A percentile compares a stretch with the other conserved stretches of the same genome.
Conservation (phyloP, 2,113 vertebrate species). For the Grammomys dolichurus region DNA sequence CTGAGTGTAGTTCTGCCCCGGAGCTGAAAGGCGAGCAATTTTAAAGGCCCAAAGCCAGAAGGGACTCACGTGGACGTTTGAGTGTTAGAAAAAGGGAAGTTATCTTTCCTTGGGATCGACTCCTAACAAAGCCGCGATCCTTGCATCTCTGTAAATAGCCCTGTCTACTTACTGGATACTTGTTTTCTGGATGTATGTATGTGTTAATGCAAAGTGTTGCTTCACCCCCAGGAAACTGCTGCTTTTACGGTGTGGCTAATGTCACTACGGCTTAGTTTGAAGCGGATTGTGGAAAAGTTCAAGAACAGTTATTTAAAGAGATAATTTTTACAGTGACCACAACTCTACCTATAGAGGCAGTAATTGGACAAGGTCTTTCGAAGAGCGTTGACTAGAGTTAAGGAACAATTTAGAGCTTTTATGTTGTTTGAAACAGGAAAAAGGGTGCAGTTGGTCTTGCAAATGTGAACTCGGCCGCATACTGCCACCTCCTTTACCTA, state of each 20-base stretch:
- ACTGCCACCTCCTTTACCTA: background rate
- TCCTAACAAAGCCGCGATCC: constrained; percentile 71
- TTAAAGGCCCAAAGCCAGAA: background rate
- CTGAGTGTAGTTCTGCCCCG: constrained; percentile 14
- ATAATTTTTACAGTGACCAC: background rate
- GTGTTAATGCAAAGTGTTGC: constrained; percentile 63
- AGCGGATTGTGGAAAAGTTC: background rate
- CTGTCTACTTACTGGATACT: constrained; percentile 64
- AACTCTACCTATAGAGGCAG: background rate
- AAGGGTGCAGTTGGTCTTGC: background rate
- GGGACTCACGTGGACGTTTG: background rate
- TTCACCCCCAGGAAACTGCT: constrained; percentile 67
- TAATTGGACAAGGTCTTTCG: background rate
- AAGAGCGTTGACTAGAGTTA: background rate
- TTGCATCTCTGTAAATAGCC: constrained; percentile 74
- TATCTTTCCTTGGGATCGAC: constrained; percentile 14
- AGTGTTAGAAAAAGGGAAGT: constrained; percentile 14
- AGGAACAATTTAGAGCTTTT: constrained; percentile 21
- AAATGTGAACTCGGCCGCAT: background rate
- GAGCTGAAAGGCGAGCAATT: background rate
- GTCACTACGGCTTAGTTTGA: constrained; percentile 53
- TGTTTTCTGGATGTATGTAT: constrained; percentile 77
- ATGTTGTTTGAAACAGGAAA: background rate
- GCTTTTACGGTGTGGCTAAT: constrained; percentile 62
- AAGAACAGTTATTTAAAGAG: background rate